These are phyloP conservation scores for Echinometra lucunter DNA, from an alignment of 53 echinoderm and acorn worm genomes.

Conservation along the genomic window DNA sequence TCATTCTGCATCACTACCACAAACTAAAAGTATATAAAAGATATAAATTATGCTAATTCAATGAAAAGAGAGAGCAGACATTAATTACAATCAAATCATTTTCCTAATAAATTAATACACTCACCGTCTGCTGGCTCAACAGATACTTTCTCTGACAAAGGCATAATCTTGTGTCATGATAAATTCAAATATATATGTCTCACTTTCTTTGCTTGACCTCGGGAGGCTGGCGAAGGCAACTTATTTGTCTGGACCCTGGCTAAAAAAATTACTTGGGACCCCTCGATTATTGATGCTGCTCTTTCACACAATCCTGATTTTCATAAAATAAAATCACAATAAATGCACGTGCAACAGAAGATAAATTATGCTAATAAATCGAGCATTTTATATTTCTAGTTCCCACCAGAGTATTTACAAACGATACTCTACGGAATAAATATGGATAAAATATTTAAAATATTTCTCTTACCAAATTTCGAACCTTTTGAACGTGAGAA, in stretches of 20 bases:
- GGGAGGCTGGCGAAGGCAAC: not conserved
- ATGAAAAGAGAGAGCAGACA: conserved; percentile 55
- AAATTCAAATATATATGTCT: conserved; percentile 50
- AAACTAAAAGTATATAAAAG: conserved; percentile 41
- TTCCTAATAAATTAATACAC: conserved; percentile 37
- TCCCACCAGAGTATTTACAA: not conserved
- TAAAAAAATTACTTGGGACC: conserved; percentile 67
- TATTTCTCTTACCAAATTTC: conserved; percentile 58
- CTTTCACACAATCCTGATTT: conserved; percentile 79
- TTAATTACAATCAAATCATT: conserved; percentile 68
- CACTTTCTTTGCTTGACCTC: conserved; percentile 32
- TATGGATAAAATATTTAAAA: conserved; percentile 2
- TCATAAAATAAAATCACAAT: conserved; percentile 95
- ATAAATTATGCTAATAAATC: conserved; percentile 99
- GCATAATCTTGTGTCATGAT: conserved; percentile 41
- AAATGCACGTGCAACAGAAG: conserved; percentile 93
- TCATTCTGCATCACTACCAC: conserved; percentile 10
- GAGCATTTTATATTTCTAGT: conserved; percentile 12
- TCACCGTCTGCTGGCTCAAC: conserved; percentile 46
- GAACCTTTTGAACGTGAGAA: conserved; percentile 48
- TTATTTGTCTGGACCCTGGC: conserved; percentile 64
- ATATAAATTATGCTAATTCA: conserved; percentile 99
- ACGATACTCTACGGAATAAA: conserved; percentile 55
- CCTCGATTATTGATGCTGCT: conserved; percentile 57
- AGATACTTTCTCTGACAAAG: conserved; percentile 35